Evolutionary conservation across 2,113 vertebrate genomes (phyloP).

Genomic region (Vanacampus margaritifer): DNA sequence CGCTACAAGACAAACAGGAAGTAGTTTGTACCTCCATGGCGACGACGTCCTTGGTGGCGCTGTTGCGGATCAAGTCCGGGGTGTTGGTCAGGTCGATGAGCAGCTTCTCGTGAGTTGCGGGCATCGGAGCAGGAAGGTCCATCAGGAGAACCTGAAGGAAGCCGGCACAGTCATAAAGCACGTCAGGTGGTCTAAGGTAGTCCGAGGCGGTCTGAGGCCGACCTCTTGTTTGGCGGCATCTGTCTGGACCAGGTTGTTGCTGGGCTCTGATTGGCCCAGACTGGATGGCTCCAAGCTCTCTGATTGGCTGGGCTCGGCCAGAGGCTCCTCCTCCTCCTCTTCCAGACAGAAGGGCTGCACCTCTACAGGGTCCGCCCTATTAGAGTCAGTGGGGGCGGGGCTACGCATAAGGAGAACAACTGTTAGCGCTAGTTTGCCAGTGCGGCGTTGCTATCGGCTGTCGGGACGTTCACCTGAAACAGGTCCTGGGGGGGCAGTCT

Average conservation of each 20-base stretch:
- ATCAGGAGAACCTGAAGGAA: constrained; percentile 67
- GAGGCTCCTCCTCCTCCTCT: constrained; percentile 33
- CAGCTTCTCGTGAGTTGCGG: constrained; percentile 63
- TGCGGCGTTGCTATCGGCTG: not conserved
- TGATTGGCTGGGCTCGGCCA: not conserved
- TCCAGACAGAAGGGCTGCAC: constrained; percentile 67
- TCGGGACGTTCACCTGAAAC: constrained; percentile 65
- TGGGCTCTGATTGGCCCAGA: constrained; percentile 16
- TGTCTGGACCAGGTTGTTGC: too few relatives aligned
- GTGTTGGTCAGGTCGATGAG: constrained; percentile 78
- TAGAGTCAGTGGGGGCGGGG: not conserved
- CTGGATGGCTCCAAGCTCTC: constrained; percentile 3
- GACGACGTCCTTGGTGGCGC: constrained; percentile 55
- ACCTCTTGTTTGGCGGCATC: constrained; percentile 42
- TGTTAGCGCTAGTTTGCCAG: not conserved
- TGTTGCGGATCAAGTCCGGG: constrained; percentile 64
- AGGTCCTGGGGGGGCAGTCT: not conserved
- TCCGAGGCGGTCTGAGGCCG: constrained; percentile 10
- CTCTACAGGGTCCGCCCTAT: constrained; percentile 9
- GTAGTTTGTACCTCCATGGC: constrained; percentile 33
- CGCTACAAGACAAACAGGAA: not conserved
- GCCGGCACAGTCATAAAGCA: not conserved
- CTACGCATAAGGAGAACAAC: constrained; percentile 18
- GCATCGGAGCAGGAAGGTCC: constrained; percentile 63
- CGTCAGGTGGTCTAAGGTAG: not conserved